Evolutionary conservation across 2,113 vertebrate species (phyloP), one percentile per base, ranked within the genome.

Genomic region (Pogona vitticeps): DNA sequence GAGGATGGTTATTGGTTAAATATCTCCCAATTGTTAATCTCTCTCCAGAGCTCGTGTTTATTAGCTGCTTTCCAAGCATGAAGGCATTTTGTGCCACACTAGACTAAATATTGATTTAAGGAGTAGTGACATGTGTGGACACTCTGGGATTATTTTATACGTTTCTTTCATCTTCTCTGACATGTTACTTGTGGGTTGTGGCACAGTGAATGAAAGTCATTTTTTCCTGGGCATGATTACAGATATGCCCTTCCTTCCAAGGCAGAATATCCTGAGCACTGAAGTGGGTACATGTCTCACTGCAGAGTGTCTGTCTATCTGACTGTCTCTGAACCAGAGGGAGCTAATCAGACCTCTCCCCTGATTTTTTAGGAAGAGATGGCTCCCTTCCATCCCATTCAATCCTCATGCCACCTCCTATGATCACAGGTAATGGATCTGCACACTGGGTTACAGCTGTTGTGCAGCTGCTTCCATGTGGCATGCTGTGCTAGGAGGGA

Each of bases 101-200:
- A 91, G 88, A 83, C 90, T 89, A 21, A 31, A 91, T 94, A 93
- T 91, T 92, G 90, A 93, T 89, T 91, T 89, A 94, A 89, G 87
- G 93, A 83, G 91, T 93, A 94, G 90, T 91, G 93, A 90, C 94
- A 91, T 92, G 92, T 94, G 92, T 91, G 95, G 93, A 93, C 91
- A 91, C 91, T 94, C 91, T 89, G 90, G 61, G 91, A 89, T 90
- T 87, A 82, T 92, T 95, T 94, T 94, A 93, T 94, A 92, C 92
- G 90, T 88, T 82, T 63, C 92, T 94, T 95, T 93, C 91, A 94
- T 93, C 94, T 89, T 77, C 59, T 68, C 84, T 78, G 18, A 26
- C 0, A 0, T 67, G 63, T 31, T 63, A 31, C n/a, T 79, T 86
- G 83, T 87, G 75, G 68, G 68, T 76, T 26, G 58, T 42, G 80